phyloP scores from a whole-genome alignment of 2,113 vertebrate genomes.

The Glaucomys volans region DNA sequence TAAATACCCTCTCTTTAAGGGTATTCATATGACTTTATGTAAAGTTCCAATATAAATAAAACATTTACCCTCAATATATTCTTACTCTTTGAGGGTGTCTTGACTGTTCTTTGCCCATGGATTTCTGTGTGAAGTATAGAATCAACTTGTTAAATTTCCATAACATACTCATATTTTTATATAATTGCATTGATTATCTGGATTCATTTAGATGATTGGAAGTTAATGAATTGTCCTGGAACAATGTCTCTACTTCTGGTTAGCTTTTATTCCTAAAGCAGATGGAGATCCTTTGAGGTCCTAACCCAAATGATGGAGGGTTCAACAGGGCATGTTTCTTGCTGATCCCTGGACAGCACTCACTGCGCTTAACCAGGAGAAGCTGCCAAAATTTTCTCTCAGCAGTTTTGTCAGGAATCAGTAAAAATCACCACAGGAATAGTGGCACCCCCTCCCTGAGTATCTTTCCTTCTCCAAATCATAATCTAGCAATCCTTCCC shows the following conservation, averaged over 20 bases:
- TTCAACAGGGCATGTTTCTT: not conserved
- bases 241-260: not conserved
- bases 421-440: not conserved
- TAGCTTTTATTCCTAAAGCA: not conserved
- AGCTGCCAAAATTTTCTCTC: not conserved
- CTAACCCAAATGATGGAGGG: not conserved
- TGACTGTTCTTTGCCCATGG: not conserved
- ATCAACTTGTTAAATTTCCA: not conserved
- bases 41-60: not conserved
- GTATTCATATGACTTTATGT: not conserved
- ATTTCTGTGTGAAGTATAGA: not conserved
- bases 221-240: not conserved
- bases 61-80: not conserved
- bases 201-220: not conserved
- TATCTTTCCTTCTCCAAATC: not conserved
- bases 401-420: not conserved
- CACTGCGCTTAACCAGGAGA: not conserved
- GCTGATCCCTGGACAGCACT: not conserved
- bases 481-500: not conserved
- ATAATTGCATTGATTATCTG: not conserved
- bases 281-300: not conserved
- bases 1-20: not conserved
- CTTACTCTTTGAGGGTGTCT: not conserved
- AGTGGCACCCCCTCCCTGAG: not conserved
- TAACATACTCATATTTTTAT: not conserved